A percentile compares a stretch with the other conserved stretches of the same genome.
Evolutionary conservation across 2,113 vertebrate genomes (phyloP).

Genomic region (Laterallus jamaicensis): DNA sequence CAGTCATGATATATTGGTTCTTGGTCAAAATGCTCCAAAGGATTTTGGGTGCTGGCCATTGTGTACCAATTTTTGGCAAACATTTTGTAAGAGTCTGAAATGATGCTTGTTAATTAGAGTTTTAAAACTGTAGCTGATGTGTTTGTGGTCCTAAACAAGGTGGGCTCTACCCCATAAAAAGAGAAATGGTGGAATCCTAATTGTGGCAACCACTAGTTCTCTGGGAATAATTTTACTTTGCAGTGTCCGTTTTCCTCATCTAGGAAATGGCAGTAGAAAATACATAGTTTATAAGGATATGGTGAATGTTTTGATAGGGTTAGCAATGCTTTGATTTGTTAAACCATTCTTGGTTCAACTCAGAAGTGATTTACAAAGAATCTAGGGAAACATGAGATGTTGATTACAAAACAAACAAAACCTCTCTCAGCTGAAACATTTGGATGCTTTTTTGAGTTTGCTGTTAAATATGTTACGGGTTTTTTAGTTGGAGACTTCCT

Average conservation of each 20-base stretch:
- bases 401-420: background rate
- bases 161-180: background rate
- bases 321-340: background rate
- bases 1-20: background rate
- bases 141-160: background rate
- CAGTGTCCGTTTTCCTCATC: accelerated
- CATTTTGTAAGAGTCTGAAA: background rate
- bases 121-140: background rate
- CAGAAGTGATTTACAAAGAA: background rate
- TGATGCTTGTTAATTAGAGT: background rate
- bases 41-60: background rate
- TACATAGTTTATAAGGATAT: accelerated
- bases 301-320: background rate
- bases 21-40: background rate
- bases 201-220: background rate
- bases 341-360: background rate
- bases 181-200: background rate
- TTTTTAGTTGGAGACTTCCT: background rate
- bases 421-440: background rate
- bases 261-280: background rate
- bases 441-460: background rate
- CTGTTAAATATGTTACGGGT: background rate
- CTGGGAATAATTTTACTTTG: background rate
- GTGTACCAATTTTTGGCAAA: background rate
- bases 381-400: background rate